Conservation (phyloP, 1,140 invertebrate species). For the Cydia amplana region DNA sequence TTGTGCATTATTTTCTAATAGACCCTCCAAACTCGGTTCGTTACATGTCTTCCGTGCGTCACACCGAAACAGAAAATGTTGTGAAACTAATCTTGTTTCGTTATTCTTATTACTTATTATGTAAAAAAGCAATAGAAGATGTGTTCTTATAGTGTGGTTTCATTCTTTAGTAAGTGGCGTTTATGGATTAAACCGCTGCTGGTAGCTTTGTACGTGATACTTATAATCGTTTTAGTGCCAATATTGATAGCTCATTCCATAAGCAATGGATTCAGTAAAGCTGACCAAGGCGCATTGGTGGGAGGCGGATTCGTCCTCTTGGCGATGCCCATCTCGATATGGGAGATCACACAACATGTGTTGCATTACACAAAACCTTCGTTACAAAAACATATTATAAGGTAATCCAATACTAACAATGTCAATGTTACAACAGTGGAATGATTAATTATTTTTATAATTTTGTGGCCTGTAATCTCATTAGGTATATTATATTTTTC, state of each 20-base stretch:
- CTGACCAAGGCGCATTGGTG: constrained; percentile 89
- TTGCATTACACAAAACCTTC: constrained; percentile 96
- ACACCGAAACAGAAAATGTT: background rate
- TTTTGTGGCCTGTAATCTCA: background rate
- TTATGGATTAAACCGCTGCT: constrained; percentile 93
- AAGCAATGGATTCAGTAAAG: constrained; percentile 84
- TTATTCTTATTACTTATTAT: constrained; percentile 3
- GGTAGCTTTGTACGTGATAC: constrained; percentile 88
- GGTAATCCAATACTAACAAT: constrained; percentile 78
- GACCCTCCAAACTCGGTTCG: background rate
- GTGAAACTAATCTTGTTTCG: constrained; percentile 27
- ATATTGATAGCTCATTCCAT: constrained; percentile 87
- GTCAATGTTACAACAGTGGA: background rate
- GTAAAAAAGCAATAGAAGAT: constrained; percentile 46
- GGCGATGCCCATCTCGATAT: constrained; percentile 94
- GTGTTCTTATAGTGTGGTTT: constrained; percentile 58
- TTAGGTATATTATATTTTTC: constrained; percentile 27
- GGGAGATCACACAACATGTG: constrained; percentile 96
- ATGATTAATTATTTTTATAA: background rate
- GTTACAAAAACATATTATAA: constrained; percentile 96
- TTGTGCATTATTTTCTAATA: background rate
- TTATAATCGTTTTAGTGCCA: constrained; percentile 91
- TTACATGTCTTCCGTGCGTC: constrained; percentile 3
- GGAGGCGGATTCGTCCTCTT: constrained; percentile 94
- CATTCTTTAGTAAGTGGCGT: constrained; percentile 87